phyloP scores from a whole-genome alignment of 2,113 vertebrate species.

The Sakesphorus luctuosus region DNA sequence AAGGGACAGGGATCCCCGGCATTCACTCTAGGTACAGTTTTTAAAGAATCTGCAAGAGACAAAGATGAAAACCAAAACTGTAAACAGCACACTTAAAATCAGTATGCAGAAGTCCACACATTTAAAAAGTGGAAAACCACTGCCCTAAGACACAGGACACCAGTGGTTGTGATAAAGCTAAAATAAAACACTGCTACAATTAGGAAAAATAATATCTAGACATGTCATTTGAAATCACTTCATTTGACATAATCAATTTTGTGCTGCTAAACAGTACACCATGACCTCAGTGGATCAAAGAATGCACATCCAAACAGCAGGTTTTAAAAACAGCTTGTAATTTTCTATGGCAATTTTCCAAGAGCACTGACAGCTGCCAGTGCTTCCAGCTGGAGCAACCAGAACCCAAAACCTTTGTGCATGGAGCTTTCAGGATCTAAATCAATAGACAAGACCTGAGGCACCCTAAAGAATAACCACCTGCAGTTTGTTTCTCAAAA shows the following conservation, averaged over 20 bases:
- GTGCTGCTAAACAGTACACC: not conserved
- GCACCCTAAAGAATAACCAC: not conserved
- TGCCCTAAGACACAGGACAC: not conserved
- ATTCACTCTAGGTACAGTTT: not conserved
- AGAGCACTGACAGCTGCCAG: not conserved
- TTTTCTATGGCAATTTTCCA: constrained; percentile 7
- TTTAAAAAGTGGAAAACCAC: not conserved
- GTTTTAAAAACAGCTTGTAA: constrained; percentile 16
- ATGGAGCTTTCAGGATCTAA: not conserved
- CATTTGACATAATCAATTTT: not conserved
- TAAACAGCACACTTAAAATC: not conserved
- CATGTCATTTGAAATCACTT: not conserved
- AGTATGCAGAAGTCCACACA: not conserved
- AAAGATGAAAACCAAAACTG: not conserved
- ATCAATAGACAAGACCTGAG: not conserved
- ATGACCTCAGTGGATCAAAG: not conserved
- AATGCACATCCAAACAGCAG: not conserved
- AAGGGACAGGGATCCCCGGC: not conserved
- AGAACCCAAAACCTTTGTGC: not conserved
- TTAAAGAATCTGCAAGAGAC: not conserved
- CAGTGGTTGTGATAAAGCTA: not conserved
- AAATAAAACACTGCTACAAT: not conserved
- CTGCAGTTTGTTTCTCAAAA: not conserved
- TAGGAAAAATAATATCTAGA: not conserved
- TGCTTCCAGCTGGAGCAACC: not conserved